Percentiles rank a stretch among this genome's conserved stretches.
Conservation (phyloP, 2,888 invertebrate genomes). For the Chrysolina oricalcia region DNA sequence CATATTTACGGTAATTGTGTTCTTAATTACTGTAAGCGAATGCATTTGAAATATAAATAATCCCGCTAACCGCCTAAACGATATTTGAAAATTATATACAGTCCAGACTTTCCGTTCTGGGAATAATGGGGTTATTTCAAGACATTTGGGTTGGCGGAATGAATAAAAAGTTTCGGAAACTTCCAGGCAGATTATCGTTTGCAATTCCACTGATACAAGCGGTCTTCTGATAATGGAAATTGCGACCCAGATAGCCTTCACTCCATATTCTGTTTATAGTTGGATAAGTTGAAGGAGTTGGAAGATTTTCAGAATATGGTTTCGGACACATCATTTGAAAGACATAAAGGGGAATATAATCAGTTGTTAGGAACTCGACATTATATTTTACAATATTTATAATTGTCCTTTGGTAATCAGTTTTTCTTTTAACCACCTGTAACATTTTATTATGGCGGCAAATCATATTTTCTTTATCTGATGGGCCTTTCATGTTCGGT, state of each 20-base stretch:
- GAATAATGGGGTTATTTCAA: background rate
- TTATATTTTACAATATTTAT: too few species aligned
- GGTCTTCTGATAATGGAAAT: background rate
- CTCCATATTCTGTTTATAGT: background rate
- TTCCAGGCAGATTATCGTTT: background rate
- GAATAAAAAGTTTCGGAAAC: background rate
- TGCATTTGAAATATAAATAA: background rate
- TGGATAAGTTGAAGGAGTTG: background rate
- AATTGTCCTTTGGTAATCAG: too few species aligned
- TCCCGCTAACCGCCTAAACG: background rate
- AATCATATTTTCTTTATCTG: too few species aligned
- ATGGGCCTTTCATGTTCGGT: too few species aligned
- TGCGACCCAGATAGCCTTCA: background rate
- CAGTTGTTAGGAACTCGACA: too few species aligned
- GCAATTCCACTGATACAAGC: conserved; percentile 12
- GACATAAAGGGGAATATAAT: too few species aligned
- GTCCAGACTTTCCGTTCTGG: background rate
- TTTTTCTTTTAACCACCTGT: too few species aligned
- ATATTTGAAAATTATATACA: background rate
- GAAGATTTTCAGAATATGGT: background rate
- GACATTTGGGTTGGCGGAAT: background rate
- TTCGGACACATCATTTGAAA: background rate
- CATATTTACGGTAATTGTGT: too few species aligned
- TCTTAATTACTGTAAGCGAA: background rate
- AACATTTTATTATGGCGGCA: too few species aligned